A percentile compares a stretch with the other conserved stretches of the same genome.
Evolutionary conservation across 1,140 invertebrate species (phyloP).

Genomic region (Cotesia vestalis): DNA sequence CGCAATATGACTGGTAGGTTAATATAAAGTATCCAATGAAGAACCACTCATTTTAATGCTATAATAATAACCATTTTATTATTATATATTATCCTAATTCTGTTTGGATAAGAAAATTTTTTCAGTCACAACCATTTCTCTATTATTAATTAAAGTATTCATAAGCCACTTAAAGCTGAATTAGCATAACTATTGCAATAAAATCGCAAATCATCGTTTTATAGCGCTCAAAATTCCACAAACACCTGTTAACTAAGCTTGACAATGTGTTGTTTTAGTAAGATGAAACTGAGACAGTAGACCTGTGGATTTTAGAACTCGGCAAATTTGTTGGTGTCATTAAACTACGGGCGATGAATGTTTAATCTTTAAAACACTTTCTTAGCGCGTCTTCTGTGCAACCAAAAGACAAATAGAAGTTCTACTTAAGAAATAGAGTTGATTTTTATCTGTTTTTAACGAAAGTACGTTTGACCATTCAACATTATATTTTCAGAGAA

Average conservation of each 20-base stretch:
- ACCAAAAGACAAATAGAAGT: not conserved
- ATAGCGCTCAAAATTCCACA: conserved; percentile 23
- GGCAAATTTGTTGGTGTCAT: conserved; percentile 20
- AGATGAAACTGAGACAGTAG: conserved; percentile 9
- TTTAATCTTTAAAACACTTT: conserved; percentile 6
- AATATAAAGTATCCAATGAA: conserved; percentile 45
- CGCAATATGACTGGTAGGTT: conserved; percentile 12
- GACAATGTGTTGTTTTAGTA: conserved; percentile 29
- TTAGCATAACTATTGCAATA: not conserved
- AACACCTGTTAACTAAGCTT: conserved; percentile 36
- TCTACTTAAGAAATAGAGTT: too few relatives aligned
- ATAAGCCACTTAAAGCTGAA: not conserved
- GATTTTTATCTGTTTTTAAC: too few relatives aligned
- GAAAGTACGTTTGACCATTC: too few relatives aligned
- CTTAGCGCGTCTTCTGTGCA: not conserved
- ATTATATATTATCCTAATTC: too few relatives aligned
- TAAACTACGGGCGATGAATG: conserved; percentile 16
- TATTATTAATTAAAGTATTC: conserved; percentile 20
- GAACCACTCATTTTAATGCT: conserved; percentile 44
- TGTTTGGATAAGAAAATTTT: too few relatives aligned
- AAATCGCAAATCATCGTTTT: not conserved
- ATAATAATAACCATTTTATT: conserved; percentile 28
- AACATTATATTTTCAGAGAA: too few relatives aligned
- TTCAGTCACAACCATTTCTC: too few relatives aligned
- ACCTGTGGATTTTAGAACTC: conserved; percentile 22